phyloP scores from a whole-genome alignment of 2,113 vertebrate species.

The Eclectus roratus region DNA sequence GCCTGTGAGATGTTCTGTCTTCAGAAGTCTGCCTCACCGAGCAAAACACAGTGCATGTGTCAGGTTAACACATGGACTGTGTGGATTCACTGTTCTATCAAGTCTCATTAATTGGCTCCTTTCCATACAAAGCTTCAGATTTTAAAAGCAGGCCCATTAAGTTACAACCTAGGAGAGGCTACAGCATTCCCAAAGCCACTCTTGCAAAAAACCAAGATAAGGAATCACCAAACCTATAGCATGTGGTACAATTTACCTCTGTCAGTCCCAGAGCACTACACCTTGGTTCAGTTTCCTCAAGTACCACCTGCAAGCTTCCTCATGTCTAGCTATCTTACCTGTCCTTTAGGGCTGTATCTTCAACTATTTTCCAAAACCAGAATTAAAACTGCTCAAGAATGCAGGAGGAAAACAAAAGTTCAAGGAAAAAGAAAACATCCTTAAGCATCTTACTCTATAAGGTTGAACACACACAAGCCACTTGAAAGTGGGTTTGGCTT shows the following conservation, averaged over 20 bases:
- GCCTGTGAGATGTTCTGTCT: background rate
- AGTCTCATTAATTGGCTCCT: background rate
- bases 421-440: background rate
- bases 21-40: background rate
- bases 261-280: accelerated
- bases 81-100: accelerated
- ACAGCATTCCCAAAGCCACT: background rate
- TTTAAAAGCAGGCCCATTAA: background rate
- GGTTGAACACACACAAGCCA: background rate
- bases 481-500: background rate
- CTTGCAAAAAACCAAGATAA: background rate
- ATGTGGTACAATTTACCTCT: background rate
- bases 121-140: background rate
- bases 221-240: background rate
- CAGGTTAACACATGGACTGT: background rate
- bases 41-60: background rate
- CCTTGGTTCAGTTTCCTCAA: background rate
- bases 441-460: background rate
- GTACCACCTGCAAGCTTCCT: background rate
- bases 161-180: background rate
- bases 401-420: background rate
- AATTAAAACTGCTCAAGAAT: background rate
- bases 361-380: background rate
- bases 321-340: background rate
- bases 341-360: background rate